These are phyloP conservation scores for Sterrhoptilus dennistouni DNA, from an alignment of 2,113 vertebrate species.

Conservation along the genomic window DNA sequence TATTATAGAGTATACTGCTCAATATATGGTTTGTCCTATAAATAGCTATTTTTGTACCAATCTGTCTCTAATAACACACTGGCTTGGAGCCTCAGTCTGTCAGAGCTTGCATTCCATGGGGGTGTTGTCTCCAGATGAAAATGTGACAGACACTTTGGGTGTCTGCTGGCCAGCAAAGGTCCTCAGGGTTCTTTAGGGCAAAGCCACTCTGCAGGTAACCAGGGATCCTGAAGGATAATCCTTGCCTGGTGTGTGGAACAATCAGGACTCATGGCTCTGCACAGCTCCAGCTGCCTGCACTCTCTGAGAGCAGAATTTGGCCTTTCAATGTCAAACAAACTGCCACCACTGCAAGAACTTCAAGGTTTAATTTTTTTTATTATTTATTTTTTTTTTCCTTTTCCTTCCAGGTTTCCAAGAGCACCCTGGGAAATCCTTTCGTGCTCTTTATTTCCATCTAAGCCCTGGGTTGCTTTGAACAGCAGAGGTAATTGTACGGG, in stretches of 20 bases:
- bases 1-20: background rate
- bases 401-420: background rate
- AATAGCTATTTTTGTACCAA: background rate
- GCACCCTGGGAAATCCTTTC: constrained; percentile 59
- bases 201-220: background rate
- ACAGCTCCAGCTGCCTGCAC: background rate
- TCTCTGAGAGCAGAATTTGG: background rate
- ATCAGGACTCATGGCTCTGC: background rate
- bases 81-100: background rate
- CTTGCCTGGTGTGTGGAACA: fast-evolving
- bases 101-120: background rate
- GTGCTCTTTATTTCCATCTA: constrained; percentile 59
- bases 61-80: background rate
- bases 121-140: background rate
- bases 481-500: constrained; percentile 48
- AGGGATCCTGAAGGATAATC: background rate
- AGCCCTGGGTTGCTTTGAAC: constrained; percentile 64
- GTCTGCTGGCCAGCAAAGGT: background rate
- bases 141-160: background rate
- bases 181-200: background rate
- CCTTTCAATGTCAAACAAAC: background rate
- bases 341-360: background rate
- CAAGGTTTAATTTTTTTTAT: background rate
- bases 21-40: background rate
- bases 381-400: background rate